Evolutionary conservation across 1,140 invertebrate genomes (phyloP).

Genomic region (Bradysia coprophila): DNA sequence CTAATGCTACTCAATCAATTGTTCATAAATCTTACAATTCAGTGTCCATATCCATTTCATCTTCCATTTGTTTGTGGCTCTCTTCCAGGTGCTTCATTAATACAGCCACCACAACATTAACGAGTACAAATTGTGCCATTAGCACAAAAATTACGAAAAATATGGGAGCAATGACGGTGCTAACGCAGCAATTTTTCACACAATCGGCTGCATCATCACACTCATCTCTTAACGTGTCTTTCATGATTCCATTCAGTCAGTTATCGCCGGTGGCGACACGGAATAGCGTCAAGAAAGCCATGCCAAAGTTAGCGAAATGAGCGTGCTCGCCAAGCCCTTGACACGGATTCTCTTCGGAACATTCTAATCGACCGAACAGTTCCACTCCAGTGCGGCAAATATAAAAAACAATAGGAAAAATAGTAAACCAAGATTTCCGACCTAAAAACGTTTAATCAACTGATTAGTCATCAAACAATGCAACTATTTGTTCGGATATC

Average conservation of each 20-base stretch:
- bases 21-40: too few species aligned
- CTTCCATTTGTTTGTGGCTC: conserved; percentile 88
- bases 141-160: conserved; percentile 99
- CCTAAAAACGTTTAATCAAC: conserved; percentile 20
- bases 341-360: conserved; percentile 87
- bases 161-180: conserved; percentile 88
- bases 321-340: conserved; percentile 98
- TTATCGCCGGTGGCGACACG: conserved; percentile 98
- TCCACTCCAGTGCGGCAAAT: conserved; percentile 96
- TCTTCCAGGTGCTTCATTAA: conserved; percentile 99
- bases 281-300: conserved; percentile 98
- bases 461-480: too few species aligned
- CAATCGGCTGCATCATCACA: conserved; percentile 86
- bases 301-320: conserved; percentile 98
- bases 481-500: background rate
- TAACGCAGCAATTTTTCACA: conserved; percentile 94
- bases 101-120: conserved; percentile 98
- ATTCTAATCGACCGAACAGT: conserved; percentile 92
- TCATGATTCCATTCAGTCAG: conserved; percentile 99
- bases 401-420: conserved; percentile 99
- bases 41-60: conserved; percentile 79
- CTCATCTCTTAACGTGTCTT: conserved; percentile 92
- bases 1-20: too few species aligned
- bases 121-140: conserved; percentile 99
- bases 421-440: conserved; percentile 92